These are phyloP conservation scores for Hedya salicella DNA, from an alignment of 2,888 invertebrate genomes.

Conservation along the genomic window DNA sequence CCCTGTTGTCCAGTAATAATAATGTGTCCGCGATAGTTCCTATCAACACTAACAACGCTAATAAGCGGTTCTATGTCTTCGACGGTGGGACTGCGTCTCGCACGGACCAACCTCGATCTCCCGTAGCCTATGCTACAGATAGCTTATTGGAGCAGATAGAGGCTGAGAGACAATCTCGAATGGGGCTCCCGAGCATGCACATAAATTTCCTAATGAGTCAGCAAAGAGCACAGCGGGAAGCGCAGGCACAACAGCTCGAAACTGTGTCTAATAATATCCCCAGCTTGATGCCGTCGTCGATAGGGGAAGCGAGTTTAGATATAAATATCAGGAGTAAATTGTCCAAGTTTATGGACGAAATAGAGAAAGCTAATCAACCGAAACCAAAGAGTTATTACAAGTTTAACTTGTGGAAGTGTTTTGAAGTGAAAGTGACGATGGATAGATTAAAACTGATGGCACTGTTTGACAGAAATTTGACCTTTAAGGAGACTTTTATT, in stretches of 20 bases:
- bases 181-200: constrained; percentile 81
- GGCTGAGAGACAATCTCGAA: constrained; percentile 76
- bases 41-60: constrained; percentile 72
- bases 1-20: constrained; percentile 76
- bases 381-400: constrained; percentile 89
- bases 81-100: constrained; percentile 74
- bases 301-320: constrained; percentile 84
- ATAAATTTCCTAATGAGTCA: constrained; percentile 78
- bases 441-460: constrained; percentile 97
- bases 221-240: constrained; percentile 62
- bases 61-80: constrained; percentile 79
- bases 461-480: constrained; percentile 95
- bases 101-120: constrained; percentile 75
- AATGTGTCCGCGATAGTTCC: constrained; percentile 78
- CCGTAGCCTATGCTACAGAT: constrained; percentile 79
- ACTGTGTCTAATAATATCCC: constrained; percentile 68
- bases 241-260: constrained; percentile 63
- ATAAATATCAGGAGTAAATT: constrained; percentile 83
- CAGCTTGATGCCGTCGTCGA: constrained; percentile 80
- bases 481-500: constrained; percentile 91
- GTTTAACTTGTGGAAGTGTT: constrained; percentile 87
- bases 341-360: constrained; percentile 82
- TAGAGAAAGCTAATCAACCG: constrained; percentile 81
- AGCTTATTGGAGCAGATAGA: constrained; percentile 80
- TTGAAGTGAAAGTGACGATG: constrained; percentile 92